Base-by-base conservation (phyloP, 1,140 invertebrate species). In the Penaeus vannamei region DNA sequence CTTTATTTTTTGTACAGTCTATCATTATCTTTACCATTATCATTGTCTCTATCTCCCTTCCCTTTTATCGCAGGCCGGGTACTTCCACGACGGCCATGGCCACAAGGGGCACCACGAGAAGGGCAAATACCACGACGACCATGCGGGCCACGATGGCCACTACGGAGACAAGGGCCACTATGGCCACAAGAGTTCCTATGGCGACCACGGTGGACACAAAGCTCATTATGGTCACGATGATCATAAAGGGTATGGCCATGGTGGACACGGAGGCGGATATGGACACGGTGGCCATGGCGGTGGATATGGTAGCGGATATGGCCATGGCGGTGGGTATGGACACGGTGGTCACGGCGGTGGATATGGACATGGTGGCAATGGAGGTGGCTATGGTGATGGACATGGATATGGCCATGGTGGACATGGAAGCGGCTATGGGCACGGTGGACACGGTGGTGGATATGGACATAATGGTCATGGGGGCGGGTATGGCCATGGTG, bases 131-230 rank as follows among this genome's bases (percentile, higher is more conserved):
- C 84, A 85, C 64, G 64, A 85, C n/a, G 64, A 86, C 32, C 61
- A 88, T 22, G 64, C 76, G 26, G 91, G 91, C 59, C 89, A 90
- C 80, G 83, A 91, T 26, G 86, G 80, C 61, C 32, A 91, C 69
- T 85, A 89, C 23, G 82, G 85, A 46, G 80, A 90, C 53, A 80
- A 87, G 69, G 90, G 86, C 23, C 42, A 83, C 61, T 72, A 87
- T 20, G 86, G 86, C 46, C 86, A 87, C 3, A 82, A 83, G 86
- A 87, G 80, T 26, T 79, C 86, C 64, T 83, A 87, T 46, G 86
- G 80, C 61, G 80, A 91, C 32, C 81, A 86, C 20, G 89, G 86
- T 22, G 85, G 76, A 14, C 83, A 91, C 69, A 90, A 90, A 32
- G 85, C 77, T 22, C 82, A 91, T 69, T 79, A 86, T 69, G 90